Evolutionary conservation across 2,113 vertebrate species (phyloP).

Genomic region (Pelobates fuscus): DNA sequence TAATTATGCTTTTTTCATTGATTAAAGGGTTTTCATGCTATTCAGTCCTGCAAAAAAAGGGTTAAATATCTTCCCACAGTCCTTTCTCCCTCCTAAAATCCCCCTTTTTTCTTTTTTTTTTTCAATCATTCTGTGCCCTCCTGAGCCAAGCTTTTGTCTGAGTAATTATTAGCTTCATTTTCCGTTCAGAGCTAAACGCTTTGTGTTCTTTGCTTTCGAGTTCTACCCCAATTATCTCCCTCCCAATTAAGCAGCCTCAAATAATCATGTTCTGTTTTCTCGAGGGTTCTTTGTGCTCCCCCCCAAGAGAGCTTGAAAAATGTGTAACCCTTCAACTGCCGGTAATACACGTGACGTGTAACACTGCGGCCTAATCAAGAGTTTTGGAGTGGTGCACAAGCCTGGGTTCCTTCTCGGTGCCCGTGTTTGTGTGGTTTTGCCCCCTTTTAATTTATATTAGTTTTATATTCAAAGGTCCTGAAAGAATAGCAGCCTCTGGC

Average conservation of each 20-base stretch:
- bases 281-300: conserved; percentile 34
- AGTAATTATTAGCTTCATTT: conserved; percentile 52
- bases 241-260: conserved; percentile 50
- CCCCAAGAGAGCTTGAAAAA: conserved; percentile 28
- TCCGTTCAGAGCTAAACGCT: conserved; percentile 49
- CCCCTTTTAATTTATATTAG: too few relatives aligned
- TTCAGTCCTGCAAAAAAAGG: conserved; percentile 10
- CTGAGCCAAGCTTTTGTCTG: conserved; percentile 46
- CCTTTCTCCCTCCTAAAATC: conserved; percentile 29
- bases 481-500: not conserved
- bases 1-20: not conserved
- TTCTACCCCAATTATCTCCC: conserved; percentile 50
- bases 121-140: conserved; percentile 49
- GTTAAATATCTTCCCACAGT: conserved; percentile 48
- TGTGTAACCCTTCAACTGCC: conserved; percentile 39
- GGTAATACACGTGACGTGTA: conserved; percentile 5
- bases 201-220: conserved; percentile 49
- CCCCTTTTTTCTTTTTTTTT: conserved; percentile 5
- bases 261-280: conserved; percentile 49
- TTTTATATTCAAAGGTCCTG: not conserved
- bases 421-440: too few relatives aligned
- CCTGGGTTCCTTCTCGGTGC: too few relatives aligned
- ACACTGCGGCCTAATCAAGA: not conserved
- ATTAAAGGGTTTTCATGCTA: not conserved
- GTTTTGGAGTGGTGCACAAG: too few relatives aligned